Base-by-base conservation (phyloP, 2,888 invertebrate species). In the Pollenia griseotomentosa region DNA sequence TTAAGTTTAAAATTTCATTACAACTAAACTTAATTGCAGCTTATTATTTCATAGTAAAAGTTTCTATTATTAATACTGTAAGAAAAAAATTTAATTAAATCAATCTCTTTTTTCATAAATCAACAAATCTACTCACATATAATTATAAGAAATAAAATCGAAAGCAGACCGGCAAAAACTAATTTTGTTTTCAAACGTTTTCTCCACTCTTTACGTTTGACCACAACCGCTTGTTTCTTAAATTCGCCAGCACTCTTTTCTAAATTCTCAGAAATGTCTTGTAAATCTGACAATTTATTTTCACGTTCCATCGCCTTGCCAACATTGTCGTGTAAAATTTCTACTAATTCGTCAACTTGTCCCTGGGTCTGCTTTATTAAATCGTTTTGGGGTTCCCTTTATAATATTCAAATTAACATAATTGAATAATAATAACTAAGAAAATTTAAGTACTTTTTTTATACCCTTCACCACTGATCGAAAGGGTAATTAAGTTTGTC, bases 121-220 rank as follows among this genome's bases (percentile, higher is more conserved):
- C n/a, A 16, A 40, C 16, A 40, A 12, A 12, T 4, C 12, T 51
- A 84, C 86, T 83, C 66, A 87, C 86, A 55, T 66, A 84, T 81
- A 19, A 84, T 42, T 55, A 84, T 78, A 23, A 86, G 12, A 5
- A 83, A 61, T 53, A 87, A 48, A 70, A 87, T 23, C 19, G 66
- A 40, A 6, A 73, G 12, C 1, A 87, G 9, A 12, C 81, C 81
- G 66, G 73, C 87, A 53, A 87, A 53, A 51, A 84, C 78, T 57
- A 87, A 68, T 74, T 83, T 87, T 44, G 81, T 82, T 78, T 87
- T 87, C 73, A 84, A 74, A 63, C 53, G 81, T 12, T 81, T 78
- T 40, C 77, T 42, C 68, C 84, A 74, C 46, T 61, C 59, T 61
- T 78, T 77, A 4, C 86, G 86, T 73, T 81, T 83, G 14, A 87